phyloP scores from a whole-genome alignment of 1,140 invertebrate species.

The Nephotettix cincticeps region DNA sequence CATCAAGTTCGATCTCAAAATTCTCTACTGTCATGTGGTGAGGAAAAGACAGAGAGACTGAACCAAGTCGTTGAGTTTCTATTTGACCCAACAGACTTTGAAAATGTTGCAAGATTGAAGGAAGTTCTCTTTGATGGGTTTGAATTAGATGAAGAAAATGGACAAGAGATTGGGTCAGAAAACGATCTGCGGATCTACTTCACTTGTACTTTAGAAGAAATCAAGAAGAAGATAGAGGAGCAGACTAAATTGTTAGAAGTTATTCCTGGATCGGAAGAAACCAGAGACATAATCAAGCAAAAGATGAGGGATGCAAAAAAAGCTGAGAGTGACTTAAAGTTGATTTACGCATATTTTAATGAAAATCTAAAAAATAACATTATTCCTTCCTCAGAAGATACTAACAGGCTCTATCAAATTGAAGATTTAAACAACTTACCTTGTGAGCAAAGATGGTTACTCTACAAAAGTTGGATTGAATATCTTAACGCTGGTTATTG shows the following conservation, averaged over 20 bases:
- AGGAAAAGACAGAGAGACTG: background rate
- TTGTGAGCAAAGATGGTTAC: conserved; percentile 20
- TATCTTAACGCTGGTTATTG: background rate
- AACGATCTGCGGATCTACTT: background rate
- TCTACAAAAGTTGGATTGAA: conserved; percentile 27
- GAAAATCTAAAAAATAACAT: background rate
- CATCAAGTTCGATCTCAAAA: background rate
- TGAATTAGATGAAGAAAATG: background rate
- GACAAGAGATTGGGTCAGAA: background rate
- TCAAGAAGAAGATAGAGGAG: background rate
- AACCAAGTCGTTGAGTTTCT: background rate
- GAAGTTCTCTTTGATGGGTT: background rate
- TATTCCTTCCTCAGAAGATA: background rate
- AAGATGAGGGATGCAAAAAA: background rate
- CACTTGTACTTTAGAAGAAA: conserved; percentile 2
- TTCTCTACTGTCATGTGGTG: background rate
- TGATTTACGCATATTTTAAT: background rate
- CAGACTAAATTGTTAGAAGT: background rate
- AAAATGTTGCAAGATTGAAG: background rate
- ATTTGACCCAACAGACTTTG: conserved; percentile 6
- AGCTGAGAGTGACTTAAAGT: background rate
- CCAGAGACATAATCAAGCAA: background rate
- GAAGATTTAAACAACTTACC: conserved; percentile 9
- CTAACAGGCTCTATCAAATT: background rate
- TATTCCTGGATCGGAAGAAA: background rate